Base-by-base conservation (phyloP, 1,140 invertebrate species). In the Pseudomyrmex concolor region DNA sequence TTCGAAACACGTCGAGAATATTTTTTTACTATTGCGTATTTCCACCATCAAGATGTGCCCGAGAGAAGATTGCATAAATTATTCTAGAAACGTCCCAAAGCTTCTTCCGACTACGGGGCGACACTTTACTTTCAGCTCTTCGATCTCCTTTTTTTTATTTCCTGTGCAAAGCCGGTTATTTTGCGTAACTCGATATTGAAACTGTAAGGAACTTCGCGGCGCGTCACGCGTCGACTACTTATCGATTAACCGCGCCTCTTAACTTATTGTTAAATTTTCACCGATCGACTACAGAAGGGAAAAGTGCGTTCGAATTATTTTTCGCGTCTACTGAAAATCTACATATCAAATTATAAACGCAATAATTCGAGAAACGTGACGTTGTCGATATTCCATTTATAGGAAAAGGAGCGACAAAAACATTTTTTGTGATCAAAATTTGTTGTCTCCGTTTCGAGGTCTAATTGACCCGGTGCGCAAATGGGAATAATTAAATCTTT, bases 51-150 rank as follows among this genome's bases (percentile, higher is more conserved):
- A 74, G 22, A 48, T 70, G 7, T 12, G 22, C 7, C 34, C 19
- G 10, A 78, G 57, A 13, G 7, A 19, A 17, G 15, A 0, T 4
- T 12, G 51, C 34, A 70, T 59, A 70, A 78, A 78, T 10, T 34
- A 59, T 70, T 70, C 12, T 34, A 78, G 8, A 10, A 70, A 59
- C 13, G 34, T 78, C 0, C 19, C 34, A 45, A 19, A 68, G 43
- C 34, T 45, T 10, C 10, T 63, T n/a, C 22, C 12, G n/a, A 76
- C 59, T n/a, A 12, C 45, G 43, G 10, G 66, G 12, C 17, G 17
- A 15, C 19, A 59, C 64, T 78, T 78, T 54, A 43, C 15, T 78
- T 77, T 67, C 13, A 54, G 25, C 51, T 70, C 34, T 70, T 78
- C 15, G 9, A 9, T 8, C 9, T 22, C 12, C 22, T n/a, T 13